Evolutionary conservation across 1,140 invertebrate genomes (phyloP), one percentile per base, ranked within the genome.

Genomic region (Amyelois transitella): DNA sequence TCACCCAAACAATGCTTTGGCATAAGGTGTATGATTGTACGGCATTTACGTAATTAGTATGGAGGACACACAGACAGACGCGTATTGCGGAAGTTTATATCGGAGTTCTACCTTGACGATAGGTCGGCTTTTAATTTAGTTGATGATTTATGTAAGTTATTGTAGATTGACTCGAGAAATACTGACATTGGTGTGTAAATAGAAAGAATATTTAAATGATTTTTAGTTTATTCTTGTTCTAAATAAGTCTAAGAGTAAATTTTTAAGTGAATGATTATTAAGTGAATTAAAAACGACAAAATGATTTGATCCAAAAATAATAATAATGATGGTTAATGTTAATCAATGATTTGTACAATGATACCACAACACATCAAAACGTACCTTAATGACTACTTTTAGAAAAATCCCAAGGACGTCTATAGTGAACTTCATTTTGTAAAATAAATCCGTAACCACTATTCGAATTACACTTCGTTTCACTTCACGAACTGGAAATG

Each of bases 311-410:
- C 12, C 12, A 28, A 28, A 8, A 10, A 28, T 28, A 14, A 14
- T n/a, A n/a, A 14, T n/a, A 38, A 38, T 38, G 12, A 38, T 38
- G 32, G 3, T 38, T n/a, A 14, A 38, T n/a, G 12, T 14, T 3
- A 38, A n/a, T 2, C 0, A 38, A 38, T 38, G 32, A 38, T 38
- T 38, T 38, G 7, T 38, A 38, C 32, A 38, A 38, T 38, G 32
- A 38, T 14, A 4, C 6, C 32, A 38, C n/a, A 4, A 12, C n/a
- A 48, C 45, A 48, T 19, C 43, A 66, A 51, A 50, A 80, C 81
- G 77, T 78, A 89, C 87, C 85, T 75, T 88, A 68, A 89, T 66
- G 43, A 89, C 87, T 57, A 89, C 79, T 83, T 89, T 89, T 53
- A 89, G 72, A 65, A 88, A 88, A 63, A 89, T 82, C 21, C 88